These are phyloP conservation scores for Cosmorhoe ocellata DNA, from an alignment of 2,888 invertebrate species.

Conservation along the genomic window DNA sequence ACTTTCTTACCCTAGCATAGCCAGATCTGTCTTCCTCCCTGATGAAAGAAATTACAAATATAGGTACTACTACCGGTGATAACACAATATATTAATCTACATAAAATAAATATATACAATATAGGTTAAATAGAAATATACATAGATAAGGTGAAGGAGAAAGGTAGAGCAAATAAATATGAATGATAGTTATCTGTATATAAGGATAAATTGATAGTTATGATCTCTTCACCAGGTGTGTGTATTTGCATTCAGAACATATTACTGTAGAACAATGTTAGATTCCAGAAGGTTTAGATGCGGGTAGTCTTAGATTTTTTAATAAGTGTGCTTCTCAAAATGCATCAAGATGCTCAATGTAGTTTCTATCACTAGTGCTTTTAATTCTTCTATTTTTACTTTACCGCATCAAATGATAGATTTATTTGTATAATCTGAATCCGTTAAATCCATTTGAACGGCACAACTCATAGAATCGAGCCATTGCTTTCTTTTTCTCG, in stretches of 20 bases:
- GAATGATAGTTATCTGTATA: conserved; percentile 39
- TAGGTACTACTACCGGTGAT: conserved; percentile 49
- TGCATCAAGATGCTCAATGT: conserved; percentile 57
- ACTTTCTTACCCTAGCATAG: conserved; percentile 81
- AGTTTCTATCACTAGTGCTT: conserved; percentile 43
- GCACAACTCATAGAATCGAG: conserved; percentile 70
- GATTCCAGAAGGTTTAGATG: conserved; percentile 20
- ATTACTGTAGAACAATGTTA: conserved; percentile 38
- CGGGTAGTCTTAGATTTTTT: conserved; percentile 6
- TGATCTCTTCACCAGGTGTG: conserved; percentile 36
- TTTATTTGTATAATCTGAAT: conserved; percentile 66
- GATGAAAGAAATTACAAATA: conserved; percentile 77
- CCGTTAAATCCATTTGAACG: conserved; percentile 65
- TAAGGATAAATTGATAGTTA: conserved; percentile 30
- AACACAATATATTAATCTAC: conserved; percentile 25
- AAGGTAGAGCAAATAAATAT: conserved; percentile 28
- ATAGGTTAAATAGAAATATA: conserved; percentile 37
- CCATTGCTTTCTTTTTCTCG: conserved; percentile 70
- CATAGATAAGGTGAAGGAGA: conserved; percentile 33
- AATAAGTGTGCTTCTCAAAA: conserved; percentile 46
- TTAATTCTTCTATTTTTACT: conserved; percentile 50
- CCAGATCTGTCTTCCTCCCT: conserved; percentile 83
- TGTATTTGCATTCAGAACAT: conserved; percentile 76
- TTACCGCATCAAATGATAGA: conserved; percentile 56
- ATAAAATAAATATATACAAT: conserved; percentile 44